These are phyloP conservation scores for Pteromalus puparum DNA, from an alignment of 1,140 invertebrate species.

Conservation along the genomic window DNA sequence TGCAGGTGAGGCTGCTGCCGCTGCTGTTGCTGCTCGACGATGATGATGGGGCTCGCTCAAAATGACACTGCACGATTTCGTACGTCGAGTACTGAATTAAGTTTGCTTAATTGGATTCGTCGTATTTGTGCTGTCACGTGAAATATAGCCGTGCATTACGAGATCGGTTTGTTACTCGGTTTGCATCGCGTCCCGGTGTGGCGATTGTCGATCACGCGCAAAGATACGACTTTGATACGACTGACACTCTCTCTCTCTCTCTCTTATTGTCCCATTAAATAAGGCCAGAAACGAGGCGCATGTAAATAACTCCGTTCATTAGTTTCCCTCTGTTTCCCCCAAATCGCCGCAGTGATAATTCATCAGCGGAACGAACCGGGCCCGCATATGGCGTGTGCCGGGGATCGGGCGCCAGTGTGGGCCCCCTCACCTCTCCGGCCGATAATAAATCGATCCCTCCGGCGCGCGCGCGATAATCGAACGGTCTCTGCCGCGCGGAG, in stretches of 20 bases:
- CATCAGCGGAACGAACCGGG: constrained; percentile 55
- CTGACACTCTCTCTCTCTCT: neutral
- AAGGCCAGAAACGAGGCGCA: neutral
- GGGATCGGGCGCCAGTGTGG: constrained; percentile 56
- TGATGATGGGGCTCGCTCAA: neutral
- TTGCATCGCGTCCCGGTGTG: too few species aligned
- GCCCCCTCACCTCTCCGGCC: constrained; percentile 55
- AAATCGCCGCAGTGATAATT: constrained; percentile 48
- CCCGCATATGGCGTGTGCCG: constrained; percentile 66
- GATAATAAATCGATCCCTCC: constrained; percentile 67
- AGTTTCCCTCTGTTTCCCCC: constrained; percentile 25
- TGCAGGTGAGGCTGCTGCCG: constrained; percentile 16
- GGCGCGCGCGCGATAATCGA: constrained; percentile 17
- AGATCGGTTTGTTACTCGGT: neutral
- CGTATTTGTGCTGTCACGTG: constrained; percentile 12
- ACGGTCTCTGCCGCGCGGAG: neutral
- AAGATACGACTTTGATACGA: neutral
- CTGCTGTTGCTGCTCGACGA: neutral
- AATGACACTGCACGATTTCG: constrained; percentile 26
- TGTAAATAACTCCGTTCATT: constrained; percentile 40
- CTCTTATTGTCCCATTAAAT: too few species aligned
- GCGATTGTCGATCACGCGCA: neutral
- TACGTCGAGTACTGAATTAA: neutral
- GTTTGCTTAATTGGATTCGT: constrained; percentile 22
- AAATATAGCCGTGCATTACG: neutral